phyloP scores from a whole-genome alignment of 1,140 invertebrate species.

The Macrobrachium nipponense region DNA sequence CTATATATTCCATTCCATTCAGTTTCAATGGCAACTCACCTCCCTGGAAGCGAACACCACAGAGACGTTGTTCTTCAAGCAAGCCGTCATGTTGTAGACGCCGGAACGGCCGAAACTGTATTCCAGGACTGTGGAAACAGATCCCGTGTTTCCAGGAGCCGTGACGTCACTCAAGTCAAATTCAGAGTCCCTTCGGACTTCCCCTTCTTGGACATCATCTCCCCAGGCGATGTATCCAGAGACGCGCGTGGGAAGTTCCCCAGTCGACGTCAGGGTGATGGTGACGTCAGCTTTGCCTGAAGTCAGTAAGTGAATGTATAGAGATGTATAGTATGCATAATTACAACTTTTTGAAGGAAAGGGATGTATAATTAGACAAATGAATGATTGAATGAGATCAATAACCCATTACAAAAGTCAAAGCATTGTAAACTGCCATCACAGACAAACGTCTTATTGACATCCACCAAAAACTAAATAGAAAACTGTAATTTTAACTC shows the following conservation, averaged over 20 bases:
- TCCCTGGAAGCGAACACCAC: neutral
- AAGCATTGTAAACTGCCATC: too few species aligned
- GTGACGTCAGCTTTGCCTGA: slow-evolving; percentile 19
- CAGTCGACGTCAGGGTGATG: slow-evolving; percentile 2
- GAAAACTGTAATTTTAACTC: too few species aligned
- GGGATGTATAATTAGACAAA: too few species aligned
- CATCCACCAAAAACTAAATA: too few species aligned
- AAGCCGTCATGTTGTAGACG: neutral
- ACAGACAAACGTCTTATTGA: too few species aligned
- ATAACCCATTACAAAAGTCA: too few species aligned
- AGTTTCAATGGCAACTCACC: slow-evolving; percentile 11
- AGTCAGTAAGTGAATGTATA: too few species aligned
- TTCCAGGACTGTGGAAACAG: neutral
- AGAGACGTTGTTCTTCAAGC: slow-evolving; percentile 19
- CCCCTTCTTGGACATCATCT: neutral
- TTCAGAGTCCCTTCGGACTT: neutral
- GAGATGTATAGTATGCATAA: too few species aligned
- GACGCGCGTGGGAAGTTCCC: slow-evolving; percentile 17
- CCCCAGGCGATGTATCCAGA: slow-evolving; percentile 11
- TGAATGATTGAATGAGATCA: too few species aligned
- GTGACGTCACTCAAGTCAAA: slow-evolving; percentile 12
- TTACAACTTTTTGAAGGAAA: too few species aligned
- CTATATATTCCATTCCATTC: slow-evolving; percentile 4
- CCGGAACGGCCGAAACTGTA: slow-evolving; percentile 19
- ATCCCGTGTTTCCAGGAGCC: neutral